phyloP scores from a whole-genome alignment of 2,888 invertebrate species.

The Epinotia nisella region DNA sequence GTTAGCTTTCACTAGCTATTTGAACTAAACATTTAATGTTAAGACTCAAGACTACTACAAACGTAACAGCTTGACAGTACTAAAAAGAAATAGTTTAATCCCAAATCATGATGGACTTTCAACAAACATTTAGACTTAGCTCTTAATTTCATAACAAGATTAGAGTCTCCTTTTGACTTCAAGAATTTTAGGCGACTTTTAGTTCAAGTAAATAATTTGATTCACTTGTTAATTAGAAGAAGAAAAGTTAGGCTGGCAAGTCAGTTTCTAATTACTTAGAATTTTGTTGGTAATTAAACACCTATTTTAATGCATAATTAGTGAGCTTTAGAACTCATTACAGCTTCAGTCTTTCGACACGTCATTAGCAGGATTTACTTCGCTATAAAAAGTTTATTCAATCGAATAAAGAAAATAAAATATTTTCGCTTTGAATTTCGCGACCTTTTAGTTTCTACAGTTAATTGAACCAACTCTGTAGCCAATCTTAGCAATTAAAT shows the following conservation, averaged over 20 bases:
- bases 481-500: no score
- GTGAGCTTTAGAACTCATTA: slow-evolving; percentile 19
- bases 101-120: slow-evolving; percentile 17
- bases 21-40: neutral
- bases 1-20: slow-evolving; percentile 51
- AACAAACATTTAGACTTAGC: slow-evolving; percentile 29
- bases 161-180: slow-evolving; percentile 31
- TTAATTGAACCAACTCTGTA: neutral
- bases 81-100: neutral
- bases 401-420: neutral
- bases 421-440: neutral
- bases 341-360: neutral
- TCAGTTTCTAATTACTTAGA: slow-evolving; percentile 41
- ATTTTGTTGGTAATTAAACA: slow-evolving; percentile 40
- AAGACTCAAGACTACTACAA: neutral
- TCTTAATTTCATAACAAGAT: slow-evolving; percentile 29
- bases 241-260: slow-evolving; percentile 29
- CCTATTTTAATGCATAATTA: slow-evolving; percentile 37
- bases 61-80: slow-evolving; percentile 6
- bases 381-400: neutral
- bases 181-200: slow-evolving; percentile 30
- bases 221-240: slow-evolving; percentile 31
- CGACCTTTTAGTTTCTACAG: neutral
- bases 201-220: slow-evolving; percentile 36
- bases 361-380: neutral